These are phyloP conservation scores for Dinothrombium tinctorium DNA, from an alignment of 1,140 invertebrate species.

Conservation along the genomic window DNA sequence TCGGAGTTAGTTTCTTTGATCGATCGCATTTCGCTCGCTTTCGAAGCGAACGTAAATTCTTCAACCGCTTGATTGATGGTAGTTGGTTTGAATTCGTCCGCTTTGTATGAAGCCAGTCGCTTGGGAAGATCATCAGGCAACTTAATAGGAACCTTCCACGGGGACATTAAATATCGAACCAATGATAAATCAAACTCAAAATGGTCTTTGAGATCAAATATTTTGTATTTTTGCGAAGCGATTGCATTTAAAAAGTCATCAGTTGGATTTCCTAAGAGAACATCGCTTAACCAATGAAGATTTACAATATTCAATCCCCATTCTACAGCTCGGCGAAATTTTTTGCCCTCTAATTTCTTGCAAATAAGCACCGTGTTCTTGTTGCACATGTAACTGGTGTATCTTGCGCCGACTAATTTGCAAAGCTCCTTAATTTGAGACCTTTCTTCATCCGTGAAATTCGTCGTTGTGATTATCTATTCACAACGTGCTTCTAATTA, in stretches of 20 bases:
- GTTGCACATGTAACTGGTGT: slow-evolving; percentile 17
- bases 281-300: slow-evolving; percentile 73
- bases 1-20: too few species aligned
- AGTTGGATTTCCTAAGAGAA: slow-evolving; percentile 60
- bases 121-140: slow-evolving; percentile 41
- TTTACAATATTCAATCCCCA: slow-evolving; percentile 66
- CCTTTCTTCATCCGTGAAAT: slow-evolving; percentile 61
- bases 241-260: slow-evolving; percentile 44
- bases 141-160: slow-evolving; percentile 73
- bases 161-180: slow-evolving; percentile 68
- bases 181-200: slow-evolving; percentile 64
- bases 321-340: slow-evolving; percentile 67
- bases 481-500: slow-evolving; percentile 9
- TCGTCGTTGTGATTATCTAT: slow-evolving; percentile 44
- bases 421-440: slow-evolving; percentile 31
- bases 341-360: slow-evolving; percentile 45
- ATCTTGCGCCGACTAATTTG: neutral
- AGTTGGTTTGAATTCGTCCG: neutral
- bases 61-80: too few species aligned
- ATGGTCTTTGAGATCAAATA: slow-evolving; percentile 47
- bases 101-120: neutral
- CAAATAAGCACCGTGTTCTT: slow-evolving; percentile 31
- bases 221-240: slow-evolving; percentile 58
- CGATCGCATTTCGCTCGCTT: too few species aligned
- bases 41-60: too few species aligned